phyloP scores from a whole-genome alignment of 1,140 invertebrate genomes.

The Nasonia vitripennis region DNA sequence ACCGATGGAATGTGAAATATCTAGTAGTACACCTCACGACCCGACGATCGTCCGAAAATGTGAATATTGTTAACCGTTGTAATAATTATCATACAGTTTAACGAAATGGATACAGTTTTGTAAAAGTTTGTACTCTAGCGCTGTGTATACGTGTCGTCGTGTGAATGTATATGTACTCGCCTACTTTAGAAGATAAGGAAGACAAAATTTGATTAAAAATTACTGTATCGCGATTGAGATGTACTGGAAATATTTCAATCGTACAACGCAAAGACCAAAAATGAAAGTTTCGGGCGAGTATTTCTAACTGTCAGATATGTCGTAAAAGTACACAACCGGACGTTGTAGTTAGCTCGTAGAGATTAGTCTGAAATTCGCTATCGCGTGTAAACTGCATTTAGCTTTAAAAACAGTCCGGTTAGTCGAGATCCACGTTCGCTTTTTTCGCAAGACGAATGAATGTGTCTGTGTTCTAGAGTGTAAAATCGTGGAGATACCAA shows the following conservation, averaged over 20 bases:
- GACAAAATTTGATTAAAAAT: background rate
- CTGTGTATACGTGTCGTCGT: background rate
- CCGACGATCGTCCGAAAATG: conserved; percentile 28
- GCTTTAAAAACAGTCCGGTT: conserved; percentile 13
- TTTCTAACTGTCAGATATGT: background rate
- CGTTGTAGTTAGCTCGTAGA: conserved; percentile 9
- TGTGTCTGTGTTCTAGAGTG: background rate
- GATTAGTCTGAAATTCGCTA: conserved; percentile 8
- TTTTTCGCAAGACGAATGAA: background rate
- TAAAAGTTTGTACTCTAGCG: background rate
- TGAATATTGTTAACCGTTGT: conserved; percentile 28
- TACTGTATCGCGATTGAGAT: too few relatives aligned
- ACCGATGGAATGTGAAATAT: background rate
- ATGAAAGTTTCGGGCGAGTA: background rate
- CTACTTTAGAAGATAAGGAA: background rate
- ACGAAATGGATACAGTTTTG: conserved; percentile 16
- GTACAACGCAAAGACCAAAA: background rate
- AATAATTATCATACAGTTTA: background rate
- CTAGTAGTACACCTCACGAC: background rate
- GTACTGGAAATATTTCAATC: too few relatives aligned
- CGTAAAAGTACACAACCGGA: conserved; percentile 3
- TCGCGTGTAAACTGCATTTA: background rate
- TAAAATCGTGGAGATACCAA: conserved; percentile 21
- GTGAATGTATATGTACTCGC: conserved; percentile 26
- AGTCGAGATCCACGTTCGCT: background rate